These are phyloP conservation scores for Andrena bucephala DNA, from an alignment of 2,888 invertebrate species.

Conservation along the genomic window DNA sequence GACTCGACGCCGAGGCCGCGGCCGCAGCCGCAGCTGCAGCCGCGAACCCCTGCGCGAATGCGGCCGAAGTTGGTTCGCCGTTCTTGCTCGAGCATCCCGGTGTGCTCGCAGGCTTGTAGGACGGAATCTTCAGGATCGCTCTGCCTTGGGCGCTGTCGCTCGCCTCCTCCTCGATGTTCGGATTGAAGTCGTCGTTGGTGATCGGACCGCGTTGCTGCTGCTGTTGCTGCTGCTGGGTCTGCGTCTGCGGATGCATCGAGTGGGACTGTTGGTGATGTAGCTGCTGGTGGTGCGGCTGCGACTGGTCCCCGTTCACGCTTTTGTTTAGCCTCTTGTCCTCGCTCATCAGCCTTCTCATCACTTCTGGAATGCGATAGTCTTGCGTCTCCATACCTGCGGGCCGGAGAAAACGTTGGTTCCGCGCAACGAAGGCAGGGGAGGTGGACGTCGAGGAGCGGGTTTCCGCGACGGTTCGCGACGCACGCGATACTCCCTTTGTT, in stretches of 20 bases:
- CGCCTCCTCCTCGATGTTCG: conserved; percentile 83
- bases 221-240: conserved; percentile 73
- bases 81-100: conserved; percentile 82
- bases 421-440: neutral
- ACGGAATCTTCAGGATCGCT: conserved; percentile 97
- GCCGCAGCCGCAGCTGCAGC: conserved; percentile 70
- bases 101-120: conserved; percentile 90
- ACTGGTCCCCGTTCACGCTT: conserved; percentile 82
- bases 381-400: conserved; percentile 81
- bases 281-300: conserved; percentile 77
- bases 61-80: conserved; percentile 79
- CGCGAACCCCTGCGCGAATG: conserved; percentile 79
- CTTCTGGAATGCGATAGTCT: conserved; percentile 86
- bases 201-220: conserved; percentile 79
- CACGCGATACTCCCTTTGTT: neutral
- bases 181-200: conserved; percentile 85
- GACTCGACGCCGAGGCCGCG: conserved; percentile 83
- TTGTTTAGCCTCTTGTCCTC: conserved; percentile 86
- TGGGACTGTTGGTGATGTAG: conserved; percentile 76
- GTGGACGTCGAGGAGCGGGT: too few relatives aligned
- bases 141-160: conserved; percentile 84
- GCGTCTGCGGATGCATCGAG: conserved; percentile 77
- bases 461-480: neutral
- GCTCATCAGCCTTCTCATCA: conserved; percentile 87
- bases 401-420: neutral